Base-by-base conservation (phyloP, 2,113 vertebrate species). In the Mobula hypostoma region DNA sequence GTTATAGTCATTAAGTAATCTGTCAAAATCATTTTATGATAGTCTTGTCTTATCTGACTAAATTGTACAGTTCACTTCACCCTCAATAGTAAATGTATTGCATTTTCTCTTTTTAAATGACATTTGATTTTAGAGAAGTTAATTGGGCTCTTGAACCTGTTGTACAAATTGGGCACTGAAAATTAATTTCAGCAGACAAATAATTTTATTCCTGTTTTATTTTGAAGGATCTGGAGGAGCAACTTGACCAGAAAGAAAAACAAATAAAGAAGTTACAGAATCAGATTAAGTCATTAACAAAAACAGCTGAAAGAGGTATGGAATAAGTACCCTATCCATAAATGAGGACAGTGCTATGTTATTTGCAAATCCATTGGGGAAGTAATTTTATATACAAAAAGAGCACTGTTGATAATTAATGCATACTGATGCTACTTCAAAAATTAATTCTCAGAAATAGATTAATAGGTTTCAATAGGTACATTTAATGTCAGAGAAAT, bases 171-270 rank as follows among this genome's bases (percentile, higher is more conserved):
- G 68, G 63, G 27, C 32, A 68, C 15, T 9, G 11, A 29, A 87
- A 58, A 6, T n/a, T 2, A 63, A 36, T 36, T 24, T 87, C 40
- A 12, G 40, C 83, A 8, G 48, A 93, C 48, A 29, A 8, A 19
- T 93, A 48, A 93, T 93, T 56, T 21, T 76, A 4, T 80, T 7
- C n/a, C 7, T 92, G 74, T 68, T 77, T 17, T 93, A 2, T 40
- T 82, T 95, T 94, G 8, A 72, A 99, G 99, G 98, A 99, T 95
- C 98, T 98, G 95, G 98, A 99, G 91, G 98, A 99, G 96, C 97
- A 97, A 94, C 95, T 98, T 3, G 98, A 99, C 94, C 97, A 98
- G 96, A 99, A 98, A 94, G 97, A 98, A 70, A 97, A 98, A 96
- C 95, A 98, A 94, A 99, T 99, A 95, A 98, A 97, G 95, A 98